These are phyloP conservation scores for Elmis aenea DNA, from an alignment of 2,888 invertebrate species.

Conservation along the genomic window DNA sequence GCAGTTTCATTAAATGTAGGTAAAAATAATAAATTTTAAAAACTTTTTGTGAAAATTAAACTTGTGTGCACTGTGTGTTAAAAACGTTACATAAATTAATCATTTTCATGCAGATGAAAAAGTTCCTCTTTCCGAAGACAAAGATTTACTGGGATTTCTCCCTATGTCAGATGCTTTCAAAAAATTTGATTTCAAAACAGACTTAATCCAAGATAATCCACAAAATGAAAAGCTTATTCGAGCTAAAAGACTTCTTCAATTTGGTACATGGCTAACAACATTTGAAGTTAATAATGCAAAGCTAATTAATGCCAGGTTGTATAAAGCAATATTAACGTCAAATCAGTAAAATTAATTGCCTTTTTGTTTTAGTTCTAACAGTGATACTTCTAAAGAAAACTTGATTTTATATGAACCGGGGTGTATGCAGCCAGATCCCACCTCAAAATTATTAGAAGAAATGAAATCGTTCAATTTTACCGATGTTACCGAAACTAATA, in stretches of 20 bases:
- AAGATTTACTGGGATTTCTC: slow-evolving; percentile 73
- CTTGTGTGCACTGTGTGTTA: too few relatives aligned
- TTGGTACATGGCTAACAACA: slow-evolving; percentile 50
- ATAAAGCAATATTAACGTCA: slow-evolving; percentile 11
- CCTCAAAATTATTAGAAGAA: slow-evolving; percentile 52
- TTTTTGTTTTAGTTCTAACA: background rate
- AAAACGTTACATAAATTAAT: too few relatives aligned
- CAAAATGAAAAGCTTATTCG: slow-evolving; percentile 48
- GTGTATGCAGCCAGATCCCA: slow-evolving; percentile 46
- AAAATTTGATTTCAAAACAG: slow-evolving; percentile 51
- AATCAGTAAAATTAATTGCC: background rate
- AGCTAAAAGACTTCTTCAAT: slow-evolving; percentile 49
- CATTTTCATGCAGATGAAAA: slow-evolving; percentile 57
- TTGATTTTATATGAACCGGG: slow-evolving; percentile 42
- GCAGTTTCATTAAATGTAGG: too few relatives aligned
- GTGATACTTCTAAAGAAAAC: slow-evolving; percentile 32
- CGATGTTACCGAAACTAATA: slow-evolving; percentile 35
- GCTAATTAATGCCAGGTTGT: slow-evolving; percentile 24
- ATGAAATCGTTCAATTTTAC: slow-evolving; percentile 51
- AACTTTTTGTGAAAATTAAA: too few relatives aligned
- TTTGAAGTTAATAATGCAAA: slow-evolving; percentile 44
- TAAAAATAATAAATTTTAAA: too few relatives aligned
- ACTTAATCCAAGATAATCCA: slow-evolving; percentile 42
- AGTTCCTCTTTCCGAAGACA: slow-evolving; percentile 72
- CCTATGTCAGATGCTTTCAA: slow-evolving; percentile 61